Conservation (phyloP, 2,888 invertebrate species). For the Idaea biselata region DNA sequence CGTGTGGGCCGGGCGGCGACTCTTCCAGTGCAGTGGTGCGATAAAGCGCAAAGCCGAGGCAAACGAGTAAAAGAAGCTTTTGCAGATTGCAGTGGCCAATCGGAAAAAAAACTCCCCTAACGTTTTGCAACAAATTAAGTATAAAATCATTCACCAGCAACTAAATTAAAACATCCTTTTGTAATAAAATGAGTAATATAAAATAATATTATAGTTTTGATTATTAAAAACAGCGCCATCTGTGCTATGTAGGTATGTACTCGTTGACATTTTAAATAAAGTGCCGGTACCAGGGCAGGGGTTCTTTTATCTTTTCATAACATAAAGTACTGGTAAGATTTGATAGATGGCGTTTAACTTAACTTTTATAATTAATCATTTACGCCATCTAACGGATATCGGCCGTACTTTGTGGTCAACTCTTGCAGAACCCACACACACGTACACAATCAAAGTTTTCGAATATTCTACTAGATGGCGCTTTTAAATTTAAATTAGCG, state of each 20-base stretch:
- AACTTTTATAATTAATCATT: neutral
- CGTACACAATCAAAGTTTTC: no score
- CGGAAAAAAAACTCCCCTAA: no score
- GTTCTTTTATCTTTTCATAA: neutral
- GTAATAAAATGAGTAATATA: no score
- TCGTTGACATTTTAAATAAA: slow-evolving; percentile 2
- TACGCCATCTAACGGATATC: slow-evolving; percentile 7
- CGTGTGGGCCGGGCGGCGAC: no score
- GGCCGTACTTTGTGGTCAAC: neutral
- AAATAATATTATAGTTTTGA: no score
- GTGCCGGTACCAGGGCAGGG: neutral
- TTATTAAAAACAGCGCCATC: slow-evolving; percentile 9
- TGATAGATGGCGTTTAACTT: slow-evolving; percentile 16
- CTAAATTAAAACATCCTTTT: no score
- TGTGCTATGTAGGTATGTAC: neutral
- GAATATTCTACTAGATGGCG: neutral
- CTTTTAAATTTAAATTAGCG: slow-evolving; percentile 13
- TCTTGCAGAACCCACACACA: neutral
- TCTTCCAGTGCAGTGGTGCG: no score
- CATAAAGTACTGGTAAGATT: neutral
- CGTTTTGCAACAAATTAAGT: no score
- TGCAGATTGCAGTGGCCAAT: no score
- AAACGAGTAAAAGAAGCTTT: no score
- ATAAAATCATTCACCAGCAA: no score
- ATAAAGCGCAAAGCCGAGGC: no score